Base-by-base conservation (phyloP, 2,113 vertebrate species). In the Aspiorhynchus laticeps region DNA sequence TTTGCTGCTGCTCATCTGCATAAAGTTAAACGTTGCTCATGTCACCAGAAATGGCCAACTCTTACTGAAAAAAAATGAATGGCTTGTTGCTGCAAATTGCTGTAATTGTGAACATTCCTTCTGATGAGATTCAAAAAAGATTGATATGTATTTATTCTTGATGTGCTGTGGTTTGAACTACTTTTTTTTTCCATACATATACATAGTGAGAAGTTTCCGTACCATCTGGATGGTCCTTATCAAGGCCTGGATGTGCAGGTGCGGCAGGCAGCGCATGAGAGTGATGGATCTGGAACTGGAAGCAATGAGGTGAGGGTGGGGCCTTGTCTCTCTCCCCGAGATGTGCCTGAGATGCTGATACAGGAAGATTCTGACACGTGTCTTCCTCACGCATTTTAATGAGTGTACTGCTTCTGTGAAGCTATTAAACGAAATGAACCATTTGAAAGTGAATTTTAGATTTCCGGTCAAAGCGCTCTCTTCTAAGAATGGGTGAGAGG, bases 361-460 rank as follows among this genome's bases (percentile, higher is more conserved):
- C 94, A 81, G 83, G 65, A 80, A 59, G 56, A 85, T 82, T 85
- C 76, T 83, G 88, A 86, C 93, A 93, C 11, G 51, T 83, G 17
- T 69, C 88, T 89, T 84, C 89, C 46, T 81, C 80, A 85, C 89
- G 90, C 75, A 83, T 90, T 95, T 95, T 96, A 95, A 95, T 95
- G 93, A 96, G 92, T 91, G 91, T 85, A 91, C 89, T 80, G 87
- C 90, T 92, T 91, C 85, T 87, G 90, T 88, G 89, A 93, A 91
- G 92, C 93, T 94, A 95, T 95, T 95, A 95, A 91, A 91, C 85
- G 90, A 90, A 91, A 89, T 84, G 61, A 87, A 84, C 65, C 85
- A 95, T 96, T 95, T 96, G 93, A 96, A 96, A 95, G 95, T 94
- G 95, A 96, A 96, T 96, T 95, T 95, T 95, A 93, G 93, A 96